Evolutionary conservation across 2,888 invertebrate species (phyloP), one percentile per base, ranked within the genome.

Genomic region (Eupithecia subumbrata): DNA sequence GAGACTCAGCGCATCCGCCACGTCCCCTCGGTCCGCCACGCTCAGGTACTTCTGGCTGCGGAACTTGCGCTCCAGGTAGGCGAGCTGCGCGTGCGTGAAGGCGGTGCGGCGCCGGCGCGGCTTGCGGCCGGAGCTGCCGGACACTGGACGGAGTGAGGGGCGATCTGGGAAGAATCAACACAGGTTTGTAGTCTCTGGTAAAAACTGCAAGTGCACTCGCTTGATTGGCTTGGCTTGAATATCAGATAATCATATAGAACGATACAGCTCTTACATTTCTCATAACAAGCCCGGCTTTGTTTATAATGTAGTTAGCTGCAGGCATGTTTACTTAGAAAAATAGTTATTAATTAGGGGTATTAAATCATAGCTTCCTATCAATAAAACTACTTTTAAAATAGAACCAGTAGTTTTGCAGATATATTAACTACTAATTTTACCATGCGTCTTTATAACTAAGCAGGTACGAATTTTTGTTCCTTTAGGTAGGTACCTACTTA

Each of bases 11-110:
- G 98, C 97, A 85, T 98, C 98, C 0, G 99, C 98, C 0, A 99
- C 98, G 88, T 98, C 98, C 75, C 98, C 98, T 60, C 99, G 95
- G 88, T 99, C 99, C 0, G 98, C 98, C 11, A 99, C 98, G 78
- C 98, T 98, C 78, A 99, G 93, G 92, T 99, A 99, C 92, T 99
- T 99, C 92, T 98, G 98, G 84, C 98, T 98, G 12, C 98, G 96
- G 90, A 99, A 99, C 93, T 98, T 98, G 83, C 98, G 95, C 92
- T 99, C 98, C 82, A 99, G 93, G 90, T 98, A 98, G 0, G 98
- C 98, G 72, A 99, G 95, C 91, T 99, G 99, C 0, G 98, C 98
- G 88, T 99, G 98, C 2, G 98, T 99, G 94, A 99, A 99, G 0
- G 98, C 98, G 0, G 98, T 98, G 76, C 98, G 96, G 81, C 98